Base-by-base conservation (phyloP, 2,888 invertebrate genomes). In the Amiota communis region DNA sequence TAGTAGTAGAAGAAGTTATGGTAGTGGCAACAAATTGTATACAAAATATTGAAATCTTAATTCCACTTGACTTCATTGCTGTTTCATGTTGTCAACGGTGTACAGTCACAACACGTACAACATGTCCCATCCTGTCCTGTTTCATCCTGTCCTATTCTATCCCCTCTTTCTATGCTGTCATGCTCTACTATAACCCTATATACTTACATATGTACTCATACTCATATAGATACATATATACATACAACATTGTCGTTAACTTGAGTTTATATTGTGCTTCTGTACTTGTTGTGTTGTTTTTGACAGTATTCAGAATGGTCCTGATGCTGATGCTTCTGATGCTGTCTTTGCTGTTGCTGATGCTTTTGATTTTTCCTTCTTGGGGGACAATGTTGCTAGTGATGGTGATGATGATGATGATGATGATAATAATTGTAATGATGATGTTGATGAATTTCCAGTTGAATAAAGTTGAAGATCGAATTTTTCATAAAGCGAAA, bases 61-160 rank as follows among this genome's bases (percentile, higher is more conserved):
- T 76, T 76, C 74, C 76, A 74, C 78, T 77, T 78, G 78, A 77
- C 76, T 78, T 76, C 76, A 70, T 75, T 76, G 75, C 75, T 70
- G 72, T 53, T 63, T 72, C 56, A 70, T 73, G 64, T 46, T 57
- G 70, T 64, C 70, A 67, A 69, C 67, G 49, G n/a, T 47, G 15
- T 48, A 51, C 48, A 20, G 51, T 51, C 63, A 10, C 15, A 48
- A 23, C 61, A 49, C 63, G n/a, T 36, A 36, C 36, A 4, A 36
- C 36, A 36, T 36, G 36, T 36, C 36, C 36, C 6, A 36, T 36
- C 36, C 36, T 6, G 36, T 36, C 36, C 36, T 36, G 3, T 36
- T 1, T 3, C 23, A 23, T 23, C 23, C 23, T 23, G 23, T 3
- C 36, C 36, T 36, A 36, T 36, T 36, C 36, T 6, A 36, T 2